Evolutionary conservation across 2,113 vertebrate genomes (phyloP).

Genomic region (Panthera tigris): DNA sequence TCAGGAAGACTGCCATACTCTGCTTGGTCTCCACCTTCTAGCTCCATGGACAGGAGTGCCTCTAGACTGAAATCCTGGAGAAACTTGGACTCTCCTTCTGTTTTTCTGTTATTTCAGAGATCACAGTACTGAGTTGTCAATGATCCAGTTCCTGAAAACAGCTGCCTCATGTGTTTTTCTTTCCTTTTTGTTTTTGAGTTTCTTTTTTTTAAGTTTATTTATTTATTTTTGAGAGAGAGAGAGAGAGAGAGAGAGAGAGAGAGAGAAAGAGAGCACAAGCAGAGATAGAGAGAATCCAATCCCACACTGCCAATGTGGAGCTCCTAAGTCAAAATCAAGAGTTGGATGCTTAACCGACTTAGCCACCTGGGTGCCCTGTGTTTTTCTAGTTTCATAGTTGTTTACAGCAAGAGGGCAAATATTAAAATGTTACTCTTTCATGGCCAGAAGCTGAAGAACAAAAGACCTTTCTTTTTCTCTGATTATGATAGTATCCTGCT

Average conservation of each 20-base stretch:
- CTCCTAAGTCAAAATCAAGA: too few relatives aligned
- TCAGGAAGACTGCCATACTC: neutral
- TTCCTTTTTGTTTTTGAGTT: too few relatives aligned
- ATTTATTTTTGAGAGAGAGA: too few relatives aligned
- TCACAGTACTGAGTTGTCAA: neutral
- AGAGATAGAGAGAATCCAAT: too few relatives aligned
- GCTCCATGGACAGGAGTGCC: neutral
- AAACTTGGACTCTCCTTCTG: neutral
- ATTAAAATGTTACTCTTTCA: neutral
- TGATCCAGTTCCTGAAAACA: neutral
- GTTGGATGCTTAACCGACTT: too few relatives aligned
- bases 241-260: too few relatives aligned
- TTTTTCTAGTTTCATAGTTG: neutral
- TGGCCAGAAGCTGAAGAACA: neutral
- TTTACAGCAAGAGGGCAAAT: neutral
- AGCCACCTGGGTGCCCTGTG: too few relatives aligned
- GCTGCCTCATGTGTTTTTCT: neutral
- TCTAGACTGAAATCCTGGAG: neutral
- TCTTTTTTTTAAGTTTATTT: too few relatives aligned
- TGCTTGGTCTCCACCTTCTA: neutral
- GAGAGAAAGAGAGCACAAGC: too few relatives aligned
- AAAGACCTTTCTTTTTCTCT: neutral
- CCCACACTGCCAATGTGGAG: too few relatives aligned
- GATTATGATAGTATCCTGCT: neutral
- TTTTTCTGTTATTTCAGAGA: neutral